Percentiles rank a stretch among this genome's conserved stretches.
Conservation (phyloP, 1,140 invertebrate genomes). For the Sycobia sp. region DNA sequence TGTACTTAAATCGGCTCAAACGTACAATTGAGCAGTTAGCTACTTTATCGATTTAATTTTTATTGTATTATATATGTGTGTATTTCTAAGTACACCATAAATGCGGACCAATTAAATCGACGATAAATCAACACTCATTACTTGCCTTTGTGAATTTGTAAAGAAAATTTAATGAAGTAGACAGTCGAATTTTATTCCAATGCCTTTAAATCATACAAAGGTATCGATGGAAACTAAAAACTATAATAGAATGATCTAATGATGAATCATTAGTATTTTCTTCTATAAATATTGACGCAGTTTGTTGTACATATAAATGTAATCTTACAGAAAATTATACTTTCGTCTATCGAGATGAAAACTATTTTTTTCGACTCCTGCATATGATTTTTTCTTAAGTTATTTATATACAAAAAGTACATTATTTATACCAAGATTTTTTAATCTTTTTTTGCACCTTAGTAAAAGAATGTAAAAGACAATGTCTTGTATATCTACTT, state of each 20-base stretch:
- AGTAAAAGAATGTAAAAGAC: neutral
- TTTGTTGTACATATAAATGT: conserved; percentile 23
- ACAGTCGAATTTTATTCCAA: neutral
- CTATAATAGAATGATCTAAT: neutral
- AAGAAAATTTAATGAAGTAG: neutral
- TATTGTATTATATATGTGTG: neutral
- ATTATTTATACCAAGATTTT: conserved; percentile 10
- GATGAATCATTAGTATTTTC: neutral
- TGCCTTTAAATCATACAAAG: neutral
- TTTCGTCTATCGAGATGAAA: conserved; percentile 4
- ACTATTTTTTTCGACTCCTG: neutral
- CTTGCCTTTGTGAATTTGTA: conserved; percentile 15
- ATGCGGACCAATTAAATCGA: conserved; percentile 20
- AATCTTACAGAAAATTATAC: conserved; percentile 15
- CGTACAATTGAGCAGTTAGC: conserved; percentile 3
- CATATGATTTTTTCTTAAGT: conserved; percentile 12
- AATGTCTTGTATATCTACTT: conserved; percentile 1
- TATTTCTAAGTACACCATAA: conserved; percentile 2
- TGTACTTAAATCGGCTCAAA: conserved; percentile 25
- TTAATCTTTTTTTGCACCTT: conserved; percentile 27
- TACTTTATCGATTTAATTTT: conserved; percentile 3
- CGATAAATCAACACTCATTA: neutral
- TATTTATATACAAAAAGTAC: conserved; percentile 20
- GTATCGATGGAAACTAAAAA: neutral
- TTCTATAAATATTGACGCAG: conserved; percentile 4